A percentile compares a stretch with the other conserved stretches of the same genome.
These are phyloP conservation scores for Serrognathus titanus DNA, from an alignment of 2,888 invertebrate species.

Conservation along the genomic window DNA sequence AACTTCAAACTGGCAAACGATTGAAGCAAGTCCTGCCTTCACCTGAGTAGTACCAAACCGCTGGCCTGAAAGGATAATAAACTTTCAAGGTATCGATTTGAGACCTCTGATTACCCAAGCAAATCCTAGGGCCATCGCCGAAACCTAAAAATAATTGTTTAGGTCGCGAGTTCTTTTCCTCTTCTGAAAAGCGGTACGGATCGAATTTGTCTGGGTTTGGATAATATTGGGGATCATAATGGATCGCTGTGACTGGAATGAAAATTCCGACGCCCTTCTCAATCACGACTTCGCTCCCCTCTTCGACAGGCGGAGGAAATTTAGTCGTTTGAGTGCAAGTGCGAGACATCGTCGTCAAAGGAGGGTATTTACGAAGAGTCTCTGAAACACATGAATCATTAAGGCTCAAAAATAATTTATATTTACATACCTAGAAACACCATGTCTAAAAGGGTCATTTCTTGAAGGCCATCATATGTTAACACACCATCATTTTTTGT, in stretches of 20 bases:
- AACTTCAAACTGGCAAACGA: slow-evolving; percentile 39
- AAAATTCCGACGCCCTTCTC: slow-evolving; percentile 35
- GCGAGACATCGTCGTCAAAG: slow-evolving; percentile 17
- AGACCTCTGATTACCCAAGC: slow-evolving; percentile 25
- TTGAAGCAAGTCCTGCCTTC: slow-evolving; percentile 41
- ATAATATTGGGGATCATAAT: slow-evolving; percentile 42
- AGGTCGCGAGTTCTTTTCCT: slow-evolving; percentile 28
- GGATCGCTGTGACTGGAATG: slow-evolving; percentile 39
- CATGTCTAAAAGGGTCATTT: slow-evolving; percentile 52
- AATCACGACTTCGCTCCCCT: slow-evolving; percentile 25
- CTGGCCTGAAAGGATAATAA: slow-evolving; percentile 26
- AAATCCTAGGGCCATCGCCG: slow-evolving; percentile 36
- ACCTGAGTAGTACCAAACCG: slow-evolving; percentile 36
- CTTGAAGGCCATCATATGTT: slow-evolving; percentile 50
- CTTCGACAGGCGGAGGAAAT: slow-evolving; percentile 22
- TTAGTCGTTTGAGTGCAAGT: slow-evolving; percentile 30
- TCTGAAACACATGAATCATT: background rate
- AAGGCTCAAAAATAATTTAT: background rate
- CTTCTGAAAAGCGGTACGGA: slow-evolving; percentile 43
- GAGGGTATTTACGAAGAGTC: background rate
- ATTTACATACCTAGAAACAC: slow-evolving; percentile 45
- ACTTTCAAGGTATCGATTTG: background rate
- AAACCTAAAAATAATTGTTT: slow-evolving; percentile 33
- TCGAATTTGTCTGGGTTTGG: slow-evolving; percentile 44
- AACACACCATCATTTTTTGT: slow-evolving; percentile 42